A percentile compares a stretch with the other conserved stretches of the same genome.
These are phyloP conservation scores for Quadriops clusia DNA, from an alignment of 2,888 invertebrate species.

Conservation along the genomic window DNA sequence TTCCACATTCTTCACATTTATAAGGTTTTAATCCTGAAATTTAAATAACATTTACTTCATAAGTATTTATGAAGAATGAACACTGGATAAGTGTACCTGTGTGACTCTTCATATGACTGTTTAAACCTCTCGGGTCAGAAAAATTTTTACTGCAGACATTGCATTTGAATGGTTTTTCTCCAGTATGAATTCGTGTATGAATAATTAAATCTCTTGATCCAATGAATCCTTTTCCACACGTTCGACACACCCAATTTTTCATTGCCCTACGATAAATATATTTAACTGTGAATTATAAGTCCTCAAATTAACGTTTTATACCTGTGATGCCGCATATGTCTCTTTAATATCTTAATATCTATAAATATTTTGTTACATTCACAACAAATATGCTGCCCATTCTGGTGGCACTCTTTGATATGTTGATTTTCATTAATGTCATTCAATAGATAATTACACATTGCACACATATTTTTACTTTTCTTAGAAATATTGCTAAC, in stretches of 20 bases:
- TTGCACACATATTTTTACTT: slow-evolving; percentile 7
- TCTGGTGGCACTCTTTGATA: slow-evolving; percentile 16
- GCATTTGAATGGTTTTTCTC: slow-evolving; percentile 23
- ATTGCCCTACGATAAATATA: too few species aligned
- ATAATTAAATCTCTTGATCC: slow-evolving; percentile 24
- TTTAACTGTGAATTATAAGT: neutral
- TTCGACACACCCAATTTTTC: too few species aligned
- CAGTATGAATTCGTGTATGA: slow-evolving; percentile 26
- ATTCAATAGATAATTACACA: slow-evolving; percentile 12
- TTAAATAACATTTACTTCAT: slow-evolving; percentile 9
- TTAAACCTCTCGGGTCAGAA: slow-evolving; percentile 23
- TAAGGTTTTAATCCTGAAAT: slow-evolving; percentile 25
- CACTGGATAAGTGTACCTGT: too few species aligned
- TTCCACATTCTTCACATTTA: slow-evolving; percentile 23
- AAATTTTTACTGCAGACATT: slow-evolving; percentile 25
- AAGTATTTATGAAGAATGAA: neutral
- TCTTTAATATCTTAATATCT: slow-evolving; percentile 18
- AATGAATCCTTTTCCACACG: too few species aligned
- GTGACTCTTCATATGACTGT: slow-evolving; percentile 25
- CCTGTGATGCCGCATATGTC: slow-evolving; percentile 22
- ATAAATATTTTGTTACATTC: slow-evolving; percentile 20
- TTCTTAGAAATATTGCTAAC: neutral
- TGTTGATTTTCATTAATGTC: slow-evolving; percentile 15
- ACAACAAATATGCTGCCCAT: slow-evolving; percentile 18
- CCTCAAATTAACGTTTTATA: slow-evolving; percentile 12